Evolutionary conservation across 2,113 vertebrate genomes (phyloP), one percentile per base, ranked within the genome.

Genomic region (Melanotaenia duboulayi): DNA sequence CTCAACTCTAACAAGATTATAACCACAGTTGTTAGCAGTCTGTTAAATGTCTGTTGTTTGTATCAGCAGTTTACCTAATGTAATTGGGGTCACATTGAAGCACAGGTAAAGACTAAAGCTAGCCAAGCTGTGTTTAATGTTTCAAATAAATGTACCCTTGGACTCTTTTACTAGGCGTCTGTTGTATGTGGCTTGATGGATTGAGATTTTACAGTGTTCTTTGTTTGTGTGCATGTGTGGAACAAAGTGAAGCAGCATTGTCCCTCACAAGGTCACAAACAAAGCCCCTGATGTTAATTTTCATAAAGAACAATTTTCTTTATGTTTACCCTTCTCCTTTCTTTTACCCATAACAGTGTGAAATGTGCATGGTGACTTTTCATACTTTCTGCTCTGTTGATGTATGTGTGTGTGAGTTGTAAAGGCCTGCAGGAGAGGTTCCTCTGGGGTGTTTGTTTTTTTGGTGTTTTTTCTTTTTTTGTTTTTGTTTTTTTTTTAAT

Each of bases 1-100:
- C 42, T 1, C 0, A 0, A 40, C 52, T 65, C 71, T 39, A 16
- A 28, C 32, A 0, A 52, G 54, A 25, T 73, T 78, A 61, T 76
- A 40, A 74, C 40, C 35, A 32, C 37, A 17, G 22, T 28, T 76
- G 50, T 78, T 83, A 78, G 71, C 65, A 71, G 55, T 73, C 22
- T 85, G 54, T 81, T 83, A 80, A 85, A 87, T 74, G 70, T 78
- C 48, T 46, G 71, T 65, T 75, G 78, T 83, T 78, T 76, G 76
- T 86, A 79, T 89, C 89, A 91, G 87, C 71, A 66, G 56, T 86
- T 87, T 86, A 74, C 57, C 58, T 92, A 91, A 90, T 92, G 91
- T 91, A 92, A 92, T 88, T 92, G 86, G 84, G 89, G 83, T 90
- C 78, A 78, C 58, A 39, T 5, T 63, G 58, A 81, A 84, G 82